phyloP scores from a whole-genome alignment of 1,140 invertebrate genomes.

The Eriosoma lanigerum region DNA sequence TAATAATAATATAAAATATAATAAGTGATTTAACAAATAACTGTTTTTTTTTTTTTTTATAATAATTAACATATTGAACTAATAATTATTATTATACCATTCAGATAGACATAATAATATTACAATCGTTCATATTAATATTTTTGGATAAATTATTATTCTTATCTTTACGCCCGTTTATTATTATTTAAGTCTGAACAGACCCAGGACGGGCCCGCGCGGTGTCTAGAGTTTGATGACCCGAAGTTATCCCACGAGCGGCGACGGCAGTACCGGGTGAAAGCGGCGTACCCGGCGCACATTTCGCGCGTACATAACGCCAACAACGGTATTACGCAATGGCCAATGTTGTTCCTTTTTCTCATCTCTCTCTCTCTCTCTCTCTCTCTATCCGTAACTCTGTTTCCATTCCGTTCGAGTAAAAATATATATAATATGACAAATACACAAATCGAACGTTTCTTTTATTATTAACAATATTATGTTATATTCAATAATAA shows the following conservation, averaged over 20 bases:
- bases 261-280: constrained; percentile 31
- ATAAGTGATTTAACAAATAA: too few species aligned
- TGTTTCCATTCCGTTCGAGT: too few species aligned
- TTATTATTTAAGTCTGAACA: background rate
- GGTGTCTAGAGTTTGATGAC: constrained; percentile 50
- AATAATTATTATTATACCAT: constrained; percentile 19
- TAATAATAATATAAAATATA: too few species aligned
- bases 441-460: too few species aligned
- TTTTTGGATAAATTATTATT: too few species aligned
- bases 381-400: background rate
- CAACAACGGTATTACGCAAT: constrained; percentile 40
- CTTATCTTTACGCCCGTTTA: background rate
- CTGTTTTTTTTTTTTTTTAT: too few species aligned
- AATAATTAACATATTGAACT: constrained; percentile 3
- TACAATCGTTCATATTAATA: too few species aligned
- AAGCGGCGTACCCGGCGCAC: constrained; percentile 31
- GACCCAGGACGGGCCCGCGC: background rate
- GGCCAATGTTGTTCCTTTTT: constrained; percentile 21
- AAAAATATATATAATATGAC: too few species aligned
- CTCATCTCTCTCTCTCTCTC: background rate
- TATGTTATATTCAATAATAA: too few species aligned
- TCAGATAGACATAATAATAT: too few species aligned
- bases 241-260: constrained; percentile 29
- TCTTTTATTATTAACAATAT: too few species aligned
- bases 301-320: constrained; percentile 37